Percentiles rank a stretch among this genome's conserved stretches.
Evolutionary conservation across 2,113 vertebrate species (phyloP).

Genomic region (Eretmochelys imbricata): DNA sequence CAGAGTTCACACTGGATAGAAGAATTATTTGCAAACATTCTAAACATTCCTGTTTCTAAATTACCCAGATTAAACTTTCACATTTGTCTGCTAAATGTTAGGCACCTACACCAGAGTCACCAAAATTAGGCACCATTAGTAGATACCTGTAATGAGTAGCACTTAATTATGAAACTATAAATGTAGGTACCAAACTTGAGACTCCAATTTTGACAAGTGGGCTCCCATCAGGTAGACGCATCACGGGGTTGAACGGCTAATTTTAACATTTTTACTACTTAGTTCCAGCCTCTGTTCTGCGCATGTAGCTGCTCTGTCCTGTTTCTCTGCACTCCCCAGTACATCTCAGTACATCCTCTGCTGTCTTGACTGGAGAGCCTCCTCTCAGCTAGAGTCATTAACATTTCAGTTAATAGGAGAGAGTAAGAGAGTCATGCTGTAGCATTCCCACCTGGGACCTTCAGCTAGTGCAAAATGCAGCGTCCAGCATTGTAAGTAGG

Average conservation of each 20-base stretch:
- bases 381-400: too few species aligned
- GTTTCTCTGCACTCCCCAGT: constrained; percentile 52
- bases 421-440: constrained; percentile 25
- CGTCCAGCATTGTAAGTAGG: constrained; percentile 30
- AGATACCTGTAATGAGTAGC: background rate
- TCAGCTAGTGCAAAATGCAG: constrained; percentile 26
- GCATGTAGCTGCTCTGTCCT: constrained; percentile 27
- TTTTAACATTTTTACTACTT: constrained; percentile 53
- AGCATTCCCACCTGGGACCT: constrained; percentile 50
- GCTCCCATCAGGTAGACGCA: constrained; percentile 10
- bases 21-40: constrained; percentile 48
- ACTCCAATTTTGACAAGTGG: constrained; percentile 15
- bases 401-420: too few species aligned
- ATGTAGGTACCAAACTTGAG: background rate
- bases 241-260: constrained; percentile 26
- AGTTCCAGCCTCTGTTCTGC: constrained; percentile 14
- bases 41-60: background rate
- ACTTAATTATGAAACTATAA: background rate
- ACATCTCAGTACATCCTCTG: too few species aligned
- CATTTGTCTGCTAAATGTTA: background rate
- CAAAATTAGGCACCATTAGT: constrained; percentile 1
- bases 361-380: too few species aligned
- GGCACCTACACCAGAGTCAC: background rate
- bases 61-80: background rate
- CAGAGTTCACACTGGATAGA: background rate